Evolutionary conservation across 1,140 invertebrate species (phyloP).

Genomic region (Pentalonia nigronervosa): DNA sequence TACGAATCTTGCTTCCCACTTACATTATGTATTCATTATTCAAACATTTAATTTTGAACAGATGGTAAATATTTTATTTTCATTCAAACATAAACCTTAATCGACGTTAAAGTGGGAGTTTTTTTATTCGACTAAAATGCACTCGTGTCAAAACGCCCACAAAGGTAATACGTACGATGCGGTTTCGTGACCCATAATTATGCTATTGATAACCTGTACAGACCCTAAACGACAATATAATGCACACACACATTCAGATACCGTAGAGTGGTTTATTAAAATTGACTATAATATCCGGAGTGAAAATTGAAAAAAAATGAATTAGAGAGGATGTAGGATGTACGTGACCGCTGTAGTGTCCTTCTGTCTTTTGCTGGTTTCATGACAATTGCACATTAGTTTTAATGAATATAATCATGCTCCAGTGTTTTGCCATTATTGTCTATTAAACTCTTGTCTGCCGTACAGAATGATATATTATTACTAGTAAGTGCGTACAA

Average conservation of each 20-base stretch:
- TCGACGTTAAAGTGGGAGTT: conserved; percentile 47
- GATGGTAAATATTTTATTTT: conserved; percentile 34
- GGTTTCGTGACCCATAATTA: conserved; percentile 47
- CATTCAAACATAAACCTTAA: neutral
- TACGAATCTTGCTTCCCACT: neutral
- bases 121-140: conserved; percentile 28
- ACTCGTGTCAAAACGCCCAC: conserved; percentile 53
- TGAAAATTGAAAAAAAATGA: conserved; percentile 42
- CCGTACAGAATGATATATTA: neutral
- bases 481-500: neutral
- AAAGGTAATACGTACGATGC: conserved; percentile 25
- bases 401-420: conserved; percentile 54
- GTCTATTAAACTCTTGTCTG: conserved; percentile 31
- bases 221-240: neutral
- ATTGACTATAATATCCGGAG: conserved; percentile 43
- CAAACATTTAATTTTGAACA: conserved; percentile 20
- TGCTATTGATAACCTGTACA: conserved; percentile 40
- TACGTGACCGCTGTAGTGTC: conserved; percentile 38
- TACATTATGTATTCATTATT: neutral
- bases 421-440: conserved; percentile 38
- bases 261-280: conserved; percentile 35
- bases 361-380: conserved; percentile 30
- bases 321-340: conserved; percentile 47
- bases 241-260: neutral
- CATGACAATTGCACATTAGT: conserved; percentile 49